Conservation (phyloP, 2,888 invertebrate genomes). For the Tetanocera ferruginea region DNA sequence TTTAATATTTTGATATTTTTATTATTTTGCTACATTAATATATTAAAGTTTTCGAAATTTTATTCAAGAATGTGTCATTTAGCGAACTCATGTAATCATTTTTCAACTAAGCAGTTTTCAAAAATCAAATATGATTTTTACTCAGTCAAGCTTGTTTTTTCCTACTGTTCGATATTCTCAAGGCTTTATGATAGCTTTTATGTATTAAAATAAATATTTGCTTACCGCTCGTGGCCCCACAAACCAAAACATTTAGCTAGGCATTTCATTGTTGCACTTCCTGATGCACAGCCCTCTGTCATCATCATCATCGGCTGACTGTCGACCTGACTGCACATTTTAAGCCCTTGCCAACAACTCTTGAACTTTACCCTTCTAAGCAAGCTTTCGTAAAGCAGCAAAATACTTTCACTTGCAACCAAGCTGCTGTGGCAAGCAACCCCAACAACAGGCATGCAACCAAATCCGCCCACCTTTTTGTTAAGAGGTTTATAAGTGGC, state of each 20-base stretch:
- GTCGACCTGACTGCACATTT: slow-evolving; percentile 28
- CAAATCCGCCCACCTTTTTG: slow-evolving; percentile 4
- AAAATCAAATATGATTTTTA: too few species aligned
- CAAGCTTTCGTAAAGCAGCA: slow-evolving; percentile 11
- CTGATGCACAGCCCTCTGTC: slow-evolving; percentile 5
- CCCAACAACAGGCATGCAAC: background rate
- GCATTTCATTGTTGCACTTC: background rate
- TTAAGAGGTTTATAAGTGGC: slow-evolving; percentile 34
- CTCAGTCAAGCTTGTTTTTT: too few species aligned
- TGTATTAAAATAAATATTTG: background rate
- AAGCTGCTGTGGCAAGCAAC: background rate
- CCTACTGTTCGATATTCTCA: background rate
- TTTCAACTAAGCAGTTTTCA: too few species aligned
- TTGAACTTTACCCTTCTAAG: slow-evolving; percentile 30
- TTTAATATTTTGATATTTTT: too few species aligned
- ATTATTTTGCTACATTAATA: too few species aligned
- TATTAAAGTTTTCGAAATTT: too few species aligned
- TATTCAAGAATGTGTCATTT: too few species aligned
- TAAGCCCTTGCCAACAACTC: slow-evolving; percentile 30
- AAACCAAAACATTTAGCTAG: background rate
- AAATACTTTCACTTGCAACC: slow-evolving; percentile 24
- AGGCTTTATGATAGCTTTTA: background rate
- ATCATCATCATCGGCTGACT: background rate
- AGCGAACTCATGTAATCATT: too few species aligned
- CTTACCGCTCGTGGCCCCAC: background rate